Conservation (phyloP, 2,888 invertebrate species). For the Carabus problematicus region DNA sequence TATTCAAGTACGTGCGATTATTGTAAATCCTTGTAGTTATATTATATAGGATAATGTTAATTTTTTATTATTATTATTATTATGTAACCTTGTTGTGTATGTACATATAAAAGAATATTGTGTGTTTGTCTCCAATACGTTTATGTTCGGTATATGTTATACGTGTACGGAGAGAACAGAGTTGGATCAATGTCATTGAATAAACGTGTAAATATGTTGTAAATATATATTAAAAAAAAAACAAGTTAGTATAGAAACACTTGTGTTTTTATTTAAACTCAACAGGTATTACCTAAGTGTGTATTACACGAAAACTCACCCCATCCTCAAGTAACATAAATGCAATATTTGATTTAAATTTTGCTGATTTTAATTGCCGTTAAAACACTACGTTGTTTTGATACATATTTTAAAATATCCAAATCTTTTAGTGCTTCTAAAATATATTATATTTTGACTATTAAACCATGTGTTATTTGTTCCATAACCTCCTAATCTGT, state of each 20-base stretch:
- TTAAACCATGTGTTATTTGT: no score
- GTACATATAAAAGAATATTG: conserved; percentile 33
- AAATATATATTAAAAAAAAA: conserved; percentile 32
- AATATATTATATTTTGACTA: no score
- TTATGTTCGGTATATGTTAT: background rate
- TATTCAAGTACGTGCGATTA: background rate
- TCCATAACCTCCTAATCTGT: no score
- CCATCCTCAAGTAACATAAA: no score
- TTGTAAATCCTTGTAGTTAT: conserved; percentile 41
- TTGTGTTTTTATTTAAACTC: conserved; percentile 19
- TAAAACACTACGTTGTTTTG: no score
- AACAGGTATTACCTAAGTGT: background rate
- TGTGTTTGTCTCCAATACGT: conserved; percentile 4
- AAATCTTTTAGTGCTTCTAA: no score
- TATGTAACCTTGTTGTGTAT: conserved; percentile 37
- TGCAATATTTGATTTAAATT: no score
- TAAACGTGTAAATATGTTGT: conserved; percentile 41
- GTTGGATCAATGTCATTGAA: conserved; percentile 33
- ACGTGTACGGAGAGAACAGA: conserved; percentile 22
- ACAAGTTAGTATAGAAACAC: conserved; percentile 38
- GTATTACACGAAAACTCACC: background rate
- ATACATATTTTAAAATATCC: no score
- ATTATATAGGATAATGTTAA: conserved; percentile 25
- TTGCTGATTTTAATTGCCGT: no score
- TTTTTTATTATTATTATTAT: conserved; percentile 40